Base-by-base conservation (phyloP, 2,888 invertebrate species). In the Diaperis boleti region DNA sequence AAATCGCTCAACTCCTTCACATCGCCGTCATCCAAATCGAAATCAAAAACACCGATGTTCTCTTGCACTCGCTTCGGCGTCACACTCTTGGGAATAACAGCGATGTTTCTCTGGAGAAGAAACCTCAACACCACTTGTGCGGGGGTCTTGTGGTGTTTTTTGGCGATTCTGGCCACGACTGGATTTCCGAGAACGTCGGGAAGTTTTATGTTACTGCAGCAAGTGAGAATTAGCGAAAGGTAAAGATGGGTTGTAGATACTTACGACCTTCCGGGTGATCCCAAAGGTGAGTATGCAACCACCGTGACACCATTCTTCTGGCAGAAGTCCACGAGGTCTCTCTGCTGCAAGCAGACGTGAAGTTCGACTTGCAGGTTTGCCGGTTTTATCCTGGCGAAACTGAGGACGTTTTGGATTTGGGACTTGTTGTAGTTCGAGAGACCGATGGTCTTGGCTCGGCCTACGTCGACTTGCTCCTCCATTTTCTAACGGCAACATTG, bases 51-150 rank as follows among this genome's bases (percentile, higher is more conserved):
- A 56, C 89, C 81, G 41, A 92, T 85, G 75, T 95, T 95, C 82
- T 92, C 86, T 75, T 85, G 84, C 14, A 95, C 87, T 66, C 94
- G 85, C 1, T 81, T 75, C 0, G 87, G 81, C 77, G 89, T 89
- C 3, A 89, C 89, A 78, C 93, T 94, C 78, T 94, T 95, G 3
- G 94, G 94, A 72, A 95, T 92, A 31, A 88, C 88, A 3, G 85
- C 85, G 22, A 94, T 80, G 6, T 88, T 89, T 33, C 86, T 85
- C 77, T 94, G 91, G 7, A 92, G 72, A 13, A 87, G 82, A 80
- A 88, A 88, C 41, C 90, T 85, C 1, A 95, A 80, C 42, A 91
- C 81, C n/a, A 86, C 76, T 80, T 94, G 94, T 1, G 56, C 56
- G 11, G 56, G 44, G 0, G 45, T 45, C 11, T 56, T 56, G 4